Conservation (phyloP, 2,113 vertebrate genomes). For the Macroglossus sobrinus region DNA sequence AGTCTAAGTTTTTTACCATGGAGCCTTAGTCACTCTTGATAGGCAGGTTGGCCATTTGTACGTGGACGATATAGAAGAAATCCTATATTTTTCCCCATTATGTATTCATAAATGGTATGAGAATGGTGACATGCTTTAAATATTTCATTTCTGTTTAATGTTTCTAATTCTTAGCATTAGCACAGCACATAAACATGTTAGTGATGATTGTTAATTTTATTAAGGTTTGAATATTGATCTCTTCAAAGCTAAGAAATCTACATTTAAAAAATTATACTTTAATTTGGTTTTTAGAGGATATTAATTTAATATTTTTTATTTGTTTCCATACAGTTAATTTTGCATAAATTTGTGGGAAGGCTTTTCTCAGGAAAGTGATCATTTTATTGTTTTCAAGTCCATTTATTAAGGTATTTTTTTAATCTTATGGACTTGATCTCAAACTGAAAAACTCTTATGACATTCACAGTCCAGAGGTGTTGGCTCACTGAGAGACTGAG, state of each 20-base stretch:
- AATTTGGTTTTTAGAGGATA: neutral
- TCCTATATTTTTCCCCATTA: neutral
- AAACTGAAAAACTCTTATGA: neutral
- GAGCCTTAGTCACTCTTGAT: neutral
- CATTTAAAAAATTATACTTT: slow-evolving; percentile 30
- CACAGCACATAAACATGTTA: neutral
- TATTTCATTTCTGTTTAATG: neutral
- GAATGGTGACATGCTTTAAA: slow-evolving; percentile 19
- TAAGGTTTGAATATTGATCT: neutral
- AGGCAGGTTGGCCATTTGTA: neutral
- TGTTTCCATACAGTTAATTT: neutral
- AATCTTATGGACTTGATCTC: neutral
- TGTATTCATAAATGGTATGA: neutral
- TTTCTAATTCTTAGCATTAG: neutral
- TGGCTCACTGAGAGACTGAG: neutral
- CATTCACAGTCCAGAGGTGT: neutral
- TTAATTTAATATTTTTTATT: neutral
- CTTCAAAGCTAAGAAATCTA: neutral
- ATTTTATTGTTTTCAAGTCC: slow-evolving; percentile 1
- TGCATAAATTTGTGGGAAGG: slow-evolving; percentile 20
- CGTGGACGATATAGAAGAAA: neutral
- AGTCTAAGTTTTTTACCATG: neutral
- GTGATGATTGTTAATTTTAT: neutral
- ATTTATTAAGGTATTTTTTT: slow-evolving; percentile 29
- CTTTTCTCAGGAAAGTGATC: neutral